These are phyloP conservation scores for Muntiacus reevesi DNA, from an alignment of 2,113 vertebrate species.

Conservation along the genomic window DNA sequence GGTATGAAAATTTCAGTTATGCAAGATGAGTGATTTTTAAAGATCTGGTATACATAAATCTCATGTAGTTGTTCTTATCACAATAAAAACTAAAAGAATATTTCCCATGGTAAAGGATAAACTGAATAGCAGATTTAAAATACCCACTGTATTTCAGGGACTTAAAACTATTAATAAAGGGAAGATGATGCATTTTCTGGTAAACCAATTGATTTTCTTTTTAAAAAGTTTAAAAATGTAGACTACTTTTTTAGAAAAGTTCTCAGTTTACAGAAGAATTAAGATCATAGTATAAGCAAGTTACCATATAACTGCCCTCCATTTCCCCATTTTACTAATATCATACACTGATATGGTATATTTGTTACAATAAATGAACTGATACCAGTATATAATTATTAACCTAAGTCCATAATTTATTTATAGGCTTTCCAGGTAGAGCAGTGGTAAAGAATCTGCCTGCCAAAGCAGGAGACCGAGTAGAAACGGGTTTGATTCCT, in stretches of 20 bases:
- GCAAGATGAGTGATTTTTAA: neutral
- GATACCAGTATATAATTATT: neutral
- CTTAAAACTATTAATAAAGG: neutral
- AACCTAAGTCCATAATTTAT: neutral
- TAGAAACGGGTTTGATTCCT: neutral
- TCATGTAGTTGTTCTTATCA: neutral
- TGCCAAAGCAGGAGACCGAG: neutral
- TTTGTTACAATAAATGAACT: neutral
- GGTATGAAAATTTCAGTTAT: neutral
- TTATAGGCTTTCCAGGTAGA: neutral
- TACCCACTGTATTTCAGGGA: neutral
- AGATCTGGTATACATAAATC: neutral
- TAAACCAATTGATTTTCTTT: neutral
- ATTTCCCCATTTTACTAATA: neutral
- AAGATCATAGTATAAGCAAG: neutral
- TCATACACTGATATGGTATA: neutral
- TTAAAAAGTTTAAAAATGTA: neutral
- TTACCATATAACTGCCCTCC: neutral
- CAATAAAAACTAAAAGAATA: neutral
- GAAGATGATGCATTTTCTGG: neutral
- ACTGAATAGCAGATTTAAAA: neutral
- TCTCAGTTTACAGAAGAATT: neutral
- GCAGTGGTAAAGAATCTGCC: neutral
- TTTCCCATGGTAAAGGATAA: neutral
- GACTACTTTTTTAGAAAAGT: neutral